Percentiles rank a stretch among this genome's conserved stretches.
Evolutionary conservation across 2,113 vertebrate genomes (phyloP).

Genomic region (Gymnarchus niloticus): DNA sequence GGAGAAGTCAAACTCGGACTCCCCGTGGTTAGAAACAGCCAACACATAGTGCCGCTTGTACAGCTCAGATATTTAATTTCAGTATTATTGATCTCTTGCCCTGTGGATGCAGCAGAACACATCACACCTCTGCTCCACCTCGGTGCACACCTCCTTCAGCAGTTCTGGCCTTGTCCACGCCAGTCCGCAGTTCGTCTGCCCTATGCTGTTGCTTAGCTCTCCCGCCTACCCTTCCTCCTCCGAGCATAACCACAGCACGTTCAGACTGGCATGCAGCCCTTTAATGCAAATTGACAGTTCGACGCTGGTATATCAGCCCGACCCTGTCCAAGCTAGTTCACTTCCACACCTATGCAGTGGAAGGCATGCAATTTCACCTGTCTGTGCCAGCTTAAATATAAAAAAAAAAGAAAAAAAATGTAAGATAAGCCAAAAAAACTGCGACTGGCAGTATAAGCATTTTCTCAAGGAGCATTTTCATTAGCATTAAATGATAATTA

Average conservation of each 20-base stretch:
- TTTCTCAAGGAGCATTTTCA: background rate
- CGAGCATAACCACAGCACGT: background rate
- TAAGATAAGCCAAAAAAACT: background rate
- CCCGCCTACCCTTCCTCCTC: background rate
- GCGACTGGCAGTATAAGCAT: background rate
- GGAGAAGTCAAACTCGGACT: background rate
- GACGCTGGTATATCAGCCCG: background rate
- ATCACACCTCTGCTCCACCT: background rate
- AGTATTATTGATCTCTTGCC: constrained; percentile 4
- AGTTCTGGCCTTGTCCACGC: background rate
- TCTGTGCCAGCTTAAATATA: background rate
- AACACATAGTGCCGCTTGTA: background rate
- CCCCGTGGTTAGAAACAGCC: background rate
- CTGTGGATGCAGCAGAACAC: background rate
- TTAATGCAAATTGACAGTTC: background rate
- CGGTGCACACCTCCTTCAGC: background rate
- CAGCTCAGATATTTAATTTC: background rate
- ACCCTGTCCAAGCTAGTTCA: background rate
- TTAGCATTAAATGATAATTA: constrained; percentile 28
- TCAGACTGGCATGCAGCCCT: background rate
- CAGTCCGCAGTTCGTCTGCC: background rate
- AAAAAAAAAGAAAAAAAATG: background rate
- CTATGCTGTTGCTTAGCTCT: background rate
- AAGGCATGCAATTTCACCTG: background rate
- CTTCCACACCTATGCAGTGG: background rate